phyloP scores from a whole-genome alignment of 2,888 invertebrate genomes.

The Herminia tarsipennalis region DNA sequence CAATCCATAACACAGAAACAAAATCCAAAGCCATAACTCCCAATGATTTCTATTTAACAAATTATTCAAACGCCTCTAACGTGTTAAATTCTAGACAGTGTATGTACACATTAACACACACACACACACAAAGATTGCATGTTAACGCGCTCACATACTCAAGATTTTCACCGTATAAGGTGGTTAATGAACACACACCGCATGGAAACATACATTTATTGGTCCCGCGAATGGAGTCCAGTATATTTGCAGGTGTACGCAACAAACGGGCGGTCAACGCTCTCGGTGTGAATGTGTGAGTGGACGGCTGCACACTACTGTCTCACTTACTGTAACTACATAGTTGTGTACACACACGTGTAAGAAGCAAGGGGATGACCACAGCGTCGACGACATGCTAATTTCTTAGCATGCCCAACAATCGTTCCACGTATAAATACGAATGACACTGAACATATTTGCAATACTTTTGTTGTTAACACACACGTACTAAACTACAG shows the following conservation, averaged over 20 bases:
- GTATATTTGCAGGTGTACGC: conserved; percentile 81
- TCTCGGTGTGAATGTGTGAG: conserved; percentile 55
- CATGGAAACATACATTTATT: conserved; percentile 53
- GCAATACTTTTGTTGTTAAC: conserved; percentile 50
- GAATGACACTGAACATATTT: conserved; percentile 49
- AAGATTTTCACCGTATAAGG: conserved; percentile 54
- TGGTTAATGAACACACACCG: conserved; percentile 63
- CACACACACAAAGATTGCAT: conserved; percentile 41
- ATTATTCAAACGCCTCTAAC: conserved; percentile 27
- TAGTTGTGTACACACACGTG: conserved; percentile 24
- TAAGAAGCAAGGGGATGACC: conserved; percentile 44
- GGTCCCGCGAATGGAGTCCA: conserved; percentile 62
- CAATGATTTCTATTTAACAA: conserved; percentile 32
- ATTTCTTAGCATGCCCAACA: conserved; percentile 69
- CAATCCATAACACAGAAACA: too few species aligned
- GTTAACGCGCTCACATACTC: conserved; percentile 37
- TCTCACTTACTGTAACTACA: conserved; percentile 22
- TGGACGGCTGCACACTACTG: conserved; percentile 42
- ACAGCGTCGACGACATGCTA: conserved; percentile 69
- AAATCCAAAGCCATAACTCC: background rate
- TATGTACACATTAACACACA: conserved; percentile 36
- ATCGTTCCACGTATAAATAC: conserved; percentile 47
- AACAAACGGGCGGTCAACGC: conserved; percentile 75
- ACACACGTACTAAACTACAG: conserved; percentile 9
- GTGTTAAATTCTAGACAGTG: conserved; percentile 29